Base-by-base conservation (phyloP, 2,888 invertebrate genomes). In the Drosophila subsilvestris region DNA sequence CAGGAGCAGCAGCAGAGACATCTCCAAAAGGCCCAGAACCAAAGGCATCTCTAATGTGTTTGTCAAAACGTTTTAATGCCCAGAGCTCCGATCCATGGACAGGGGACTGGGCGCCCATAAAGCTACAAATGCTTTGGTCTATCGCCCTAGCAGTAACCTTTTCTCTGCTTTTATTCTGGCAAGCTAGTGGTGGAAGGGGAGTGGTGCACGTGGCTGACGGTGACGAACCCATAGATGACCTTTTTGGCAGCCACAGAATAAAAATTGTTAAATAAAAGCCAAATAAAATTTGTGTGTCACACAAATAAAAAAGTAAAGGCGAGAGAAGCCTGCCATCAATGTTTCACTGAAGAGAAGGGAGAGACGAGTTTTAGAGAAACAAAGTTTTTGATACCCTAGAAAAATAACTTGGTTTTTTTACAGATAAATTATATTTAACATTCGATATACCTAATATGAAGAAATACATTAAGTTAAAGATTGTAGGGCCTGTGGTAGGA, bases 221-320 rank as follows among this genome's bases (percentile, higher is more conserved):
- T 1, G 25, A 25, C 25, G 14, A 14, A 70, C 72, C 85, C 85
- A 77, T 74, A 81, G 81, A 83, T 87, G 82, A 84, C 82, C 81
- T 83, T 83, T 85, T 84, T 75, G 75, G 63, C 81, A 79, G 37
- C 71, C 80, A 58, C 86, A 74, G 78, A 83, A 83, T 86, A 83
- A 83, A 83, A 83, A 86, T 77, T 86, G 82, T 81, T 83, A 79
- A 83, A 83, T 83, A 83, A 83, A 83, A 86, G 82, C 75, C 82
- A 79, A 83, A 83, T 86, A 86, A 83, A 84, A 82, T 73, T 66
- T 86, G 76, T 84, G 86, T 72, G 73, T 77, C 72, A 74, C 65
- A 84, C 72, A 79, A 67, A 63, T 58, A 37, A 51, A 54, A 57
- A 71, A 66, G 48, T 45, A 42, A 29, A 10, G 0, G 29, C 0